These are phyloP conservation scores for Caenorhabditis sp. DNA, from an alignment of 2,888 invertebrate genomes.

Conservation along the genomic window DNA sequence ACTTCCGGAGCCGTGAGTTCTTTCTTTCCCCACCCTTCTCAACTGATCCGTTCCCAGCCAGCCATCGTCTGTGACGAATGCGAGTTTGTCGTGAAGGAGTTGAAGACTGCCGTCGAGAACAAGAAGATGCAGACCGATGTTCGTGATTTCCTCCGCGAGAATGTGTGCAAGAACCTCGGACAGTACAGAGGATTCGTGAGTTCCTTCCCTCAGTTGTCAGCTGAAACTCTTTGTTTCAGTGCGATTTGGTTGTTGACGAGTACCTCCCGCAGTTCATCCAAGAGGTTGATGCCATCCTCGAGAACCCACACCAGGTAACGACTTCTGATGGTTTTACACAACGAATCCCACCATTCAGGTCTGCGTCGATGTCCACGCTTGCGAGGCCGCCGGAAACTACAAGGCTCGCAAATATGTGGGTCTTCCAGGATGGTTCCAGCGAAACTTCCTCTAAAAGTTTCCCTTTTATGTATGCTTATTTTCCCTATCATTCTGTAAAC, in stretches of 20 bases:
- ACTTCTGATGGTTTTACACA: not conserved
- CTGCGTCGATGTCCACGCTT: conserved; percentile 53
- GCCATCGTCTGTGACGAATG: conserved; percentile 78
- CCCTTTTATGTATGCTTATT: conserved; percentile 7
- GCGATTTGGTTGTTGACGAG: conserved; percentile 74
- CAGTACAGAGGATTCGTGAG: conserved; percentile 73
- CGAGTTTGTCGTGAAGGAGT: conserved; percentile 75
- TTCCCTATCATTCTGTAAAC: not conserved
- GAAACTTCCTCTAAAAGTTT: conserved; percentile 36
- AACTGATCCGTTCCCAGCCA: conserved; percentile 49
- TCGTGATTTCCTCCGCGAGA: conserved; percentile 66
- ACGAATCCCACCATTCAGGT: conserved; percentile 36
- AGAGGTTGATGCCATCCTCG: conserved; percentile 71
- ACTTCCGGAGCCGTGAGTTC: conserved; percentile 2
- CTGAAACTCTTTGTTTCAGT: conserved; percentile 54
- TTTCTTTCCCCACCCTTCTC: too few relatives aligned
- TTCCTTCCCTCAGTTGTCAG: not conserved
- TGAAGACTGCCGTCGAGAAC: conserved; percentile 70
- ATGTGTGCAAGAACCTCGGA: conserved; percentile 73
- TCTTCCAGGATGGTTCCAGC: conserved; percentile 53
- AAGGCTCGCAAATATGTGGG: conserved; percentile 54
- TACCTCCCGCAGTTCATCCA: conserved; percentile 77
- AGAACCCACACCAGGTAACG: conserved; percentile 66
- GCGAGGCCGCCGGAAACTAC: conserved; percentile 12
- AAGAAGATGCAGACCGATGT: conserved; percentile 65